A percentile compares a stretch with the other conserved stretches of the same genome.
These are phyloP conservation scores for Drosophila mayri DNA, from an alignment of 1,140 invertebrate species.

Conservation along the genomic window DNA sequence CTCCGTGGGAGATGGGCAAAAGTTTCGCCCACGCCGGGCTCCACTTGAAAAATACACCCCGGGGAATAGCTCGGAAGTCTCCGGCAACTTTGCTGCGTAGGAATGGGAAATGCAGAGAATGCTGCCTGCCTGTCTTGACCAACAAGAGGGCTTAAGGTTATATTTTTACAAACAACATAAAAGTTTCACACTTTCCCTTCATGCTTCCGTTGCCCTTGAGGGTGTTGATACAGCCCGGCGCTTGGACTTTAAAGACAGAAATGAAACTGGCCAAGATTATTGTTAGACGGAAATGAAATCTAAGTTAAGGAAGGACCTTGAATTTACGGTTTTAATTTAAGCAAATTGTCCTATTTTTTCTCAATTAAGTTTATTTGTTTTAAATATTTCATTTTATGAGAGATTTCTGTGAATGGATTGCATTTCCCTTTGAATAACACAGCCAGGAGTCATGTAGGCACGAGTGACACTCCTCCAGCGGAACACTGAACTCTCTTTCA, in stretches of 20 bases:
- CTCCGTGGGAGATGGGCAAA: conserved; percentile 55
- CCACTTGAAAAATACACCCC: conserved; percentile 77
- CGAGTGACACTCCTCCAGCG: not conserved
- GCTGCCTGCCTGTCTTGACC: conserved; percentile 24
- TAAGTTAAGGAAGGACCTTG: not conserved
- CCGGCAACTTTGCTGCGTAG: conserved; percentile 26
- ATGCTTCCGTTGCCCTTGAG: conserved; percentile 22
- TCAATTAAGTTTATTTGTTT: not conserved
- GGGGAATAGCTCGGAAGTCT: conserved; percentile 61
- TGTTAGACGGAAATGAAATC: conserved; percentile 3
- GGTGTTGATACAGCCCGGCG: conserved; percentile 25
- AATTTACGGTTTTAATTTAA: not conserved
- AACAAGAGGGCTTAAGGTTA: conserved; percentile 66
- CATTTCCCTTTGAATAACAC: not conserved
- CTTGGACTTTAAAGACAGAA: conserved; percentile 33
- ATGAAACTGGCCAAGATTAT: conserved; percentile 30
- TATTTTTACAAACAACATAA: conserved; percentile 73
- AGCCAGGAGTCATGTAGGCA: not conserved
- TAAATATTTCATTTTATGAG: not conserved
- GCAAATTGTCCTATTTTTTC: not conserved
- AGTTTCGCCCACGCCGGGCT: conserved; percentile 40
- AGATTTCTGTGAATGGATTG: not conserved
- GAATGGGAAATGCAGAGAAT: conserved; percentile 10
- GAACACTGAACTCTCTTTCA: not conserved
- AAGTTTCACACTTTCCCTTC: conserved; percentile 70